Evolutionary conservation across 2,888 invertebrate species (phyloP).

Genomic region (Melieria crassipennis): DNA sequence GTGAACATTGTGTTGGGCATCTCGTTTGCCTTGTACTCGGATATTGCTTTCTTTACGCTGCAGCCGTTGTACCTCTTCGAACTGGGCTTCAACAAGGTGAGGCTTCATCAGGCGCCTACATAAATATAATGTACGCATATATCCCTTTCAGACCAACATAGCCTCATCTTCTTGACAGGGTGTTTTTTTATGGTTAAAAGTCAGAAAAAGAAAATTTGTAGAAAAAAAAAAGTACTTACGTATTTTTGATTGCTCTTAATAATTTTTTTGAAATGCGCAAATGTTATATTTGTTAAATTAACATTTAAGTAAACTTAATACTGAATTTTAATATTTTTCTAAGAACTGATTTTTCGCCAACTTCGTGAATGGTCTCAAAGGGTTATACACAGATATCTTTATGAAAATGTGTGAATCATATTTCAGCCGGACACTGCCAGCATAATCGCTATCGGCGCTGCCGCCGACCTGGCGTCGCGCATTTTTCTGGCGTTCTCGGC

Average conservation of each 20-base stretch:
- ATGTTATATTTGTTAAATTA: too few species aligned
- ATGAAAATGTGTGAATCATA: not conserved
- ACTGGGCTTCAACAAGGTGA: slow-evolving; percentile 58
- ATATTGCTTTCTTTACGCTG: slow-evolving; percentile 76
- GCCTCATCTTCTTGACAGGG: too few species aligned
- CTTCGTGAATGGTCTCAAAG: too few species aligned
- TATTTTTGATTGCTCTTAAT: not conserved
- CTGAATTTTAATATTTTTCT: not conserved
- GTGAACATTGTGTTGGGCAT: slow-evolving; percentile 78
- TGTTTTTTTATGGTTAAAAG: too few species aligned
- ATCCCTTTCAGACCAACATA: not conserved
- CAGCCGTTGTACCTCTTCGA: slow-evolving; percentile 70
- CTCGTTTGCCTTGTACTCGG: slow-evolving; percentile 75
- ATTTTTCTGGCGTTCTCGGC: slow-evolving; percentile 72
- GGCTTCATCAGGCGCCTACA: slow-evolving; percentile 10
- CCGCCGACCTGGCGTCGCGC: slow-evolving; percentile 75
- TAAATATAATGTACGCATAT: not conserved
- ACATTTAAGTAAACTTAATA: too few species aligned
- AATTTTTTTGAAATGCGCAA: not conserved
- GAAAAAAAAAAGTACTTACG: too few species aligned
- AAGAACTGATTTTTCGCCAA: not conserved
- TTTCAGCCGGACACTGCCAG: slow-evolving; percentile 72
- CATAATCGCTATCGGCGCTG: slow-evolving; percentile 76
- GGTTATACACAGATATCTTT: too few species aligned
- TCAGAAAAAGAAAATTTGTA: too few species aligned